Conservation (phyloP, 2,797 vertebrate species). For the Phalloptychus januarius region DNA sequence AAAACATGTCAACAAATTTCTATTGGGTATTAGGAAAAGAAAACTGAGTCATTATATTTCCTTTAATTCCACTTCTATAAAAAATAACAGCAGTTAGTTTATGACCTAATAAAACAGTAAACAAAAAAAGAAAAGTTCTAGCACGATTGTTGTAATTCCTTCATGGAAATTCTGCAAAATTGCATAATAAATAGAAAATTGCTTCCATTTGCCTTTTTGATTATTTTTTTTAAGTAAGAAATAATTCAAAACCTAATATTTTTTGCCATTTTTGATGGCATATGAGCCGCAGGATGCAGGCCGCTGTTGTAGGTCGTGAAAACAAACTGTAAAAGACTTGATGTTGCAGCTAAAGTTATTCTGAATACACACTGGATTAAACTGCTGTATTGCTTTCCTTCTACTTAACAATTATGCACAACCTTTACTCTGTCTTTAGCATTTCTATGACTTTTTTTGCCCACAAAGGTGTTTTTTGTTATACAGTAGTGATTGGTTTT, state of each 20-base stretch:
- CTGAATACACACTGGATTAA: neutral
- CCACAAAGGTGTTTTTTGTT: neutral
- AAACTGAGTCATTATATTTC: neutral
- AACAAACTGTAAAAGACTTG: neutral
- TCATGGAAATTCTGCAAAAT: neutral
- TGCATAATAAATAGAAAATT: neutral
- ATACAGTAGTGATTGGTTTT: neutral
- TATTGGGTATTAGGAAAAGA: neutral
- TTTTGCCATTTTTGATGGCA: neutral
- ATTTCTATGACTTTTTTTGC: neutral
- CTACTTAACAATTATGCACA: neutral
- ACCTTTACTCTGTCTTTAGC: neutral
- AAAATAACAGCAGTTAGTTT: neutral
- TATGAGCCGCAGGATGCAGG: neutral
- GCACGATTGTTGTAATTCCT: neutral
- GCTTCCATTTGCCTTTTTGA: neutral
- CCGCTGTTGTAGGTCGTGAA: neutral
- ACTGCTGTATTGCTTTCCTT: neutral
- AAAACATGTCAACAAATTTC: neutral
- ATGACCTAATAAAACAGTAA: neutral
- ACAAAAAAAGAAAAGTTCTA: neutral
- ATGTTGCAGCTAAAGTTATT: neutral
- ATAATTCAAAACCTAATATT: neutral
- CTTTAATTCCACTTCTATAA: neutral
- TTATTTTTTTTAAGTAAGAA: neutral